Percentiles rank a stretch among this genome's conserved stretches.
Conservation (phyloP, 2,113 vertebrate genomes). For the Perognathus longimembris region DNA sequence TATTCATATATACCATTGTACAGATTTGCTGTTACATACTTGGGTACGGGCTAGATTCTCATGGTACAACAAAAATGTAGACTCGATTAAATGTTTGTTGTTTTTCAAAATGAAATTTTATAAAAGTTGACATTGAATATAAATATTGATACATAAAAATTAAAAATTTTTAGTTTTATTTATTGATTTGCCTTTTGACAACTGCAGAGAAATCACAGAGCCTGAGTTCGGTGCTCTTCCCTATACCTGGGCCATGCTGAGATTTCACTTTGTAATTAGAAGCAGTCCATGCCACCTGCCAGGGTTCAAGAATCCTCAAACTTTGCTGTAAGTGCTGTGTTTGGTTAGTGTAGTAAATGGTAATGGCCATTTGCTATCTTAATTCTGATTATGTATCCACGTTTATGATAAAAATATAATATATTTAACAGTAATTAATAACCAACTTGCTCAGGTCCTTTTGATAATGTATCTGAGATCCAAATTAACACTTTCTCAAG, state of each 20-base stretch:
- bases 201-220: too few species aligned
- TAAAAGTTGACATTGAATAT: background rate
- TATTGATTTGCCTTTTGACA: background rate
- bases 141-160: background rate
- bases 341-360: background rate
- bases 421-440: background rate
- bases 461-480: background rate
- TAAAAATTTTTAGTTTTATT: background rate
- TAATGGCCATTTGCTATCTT: background rate
- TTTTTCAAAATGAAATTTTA: slow-evolving; percentile 24
- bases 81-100: background rate
- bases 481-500: background rate
- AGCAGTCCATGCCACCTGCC: too few species aligned
- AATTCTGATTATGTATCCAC: background rate
- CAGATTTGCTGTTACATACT: background rate
- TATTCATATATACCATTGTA: background rate
- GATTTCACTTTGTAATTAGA: too few species aligned
- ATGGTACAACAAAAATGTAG: background rate
- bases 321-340: background rate
- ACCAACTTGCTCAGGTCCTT: background rate
- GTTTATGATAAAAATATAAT: slow-evolving; percentile 16
- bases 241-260: background rate
- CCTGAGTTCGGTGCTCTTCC: too few species aligned
- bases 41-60: too few species aligned
- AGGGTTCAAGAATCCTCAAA: background rate